These are phyloP conservation scores for Phortica variegata DNA, from an alignment of 1,140 invertebrate species.

Conservation along the genomic window DNA sequence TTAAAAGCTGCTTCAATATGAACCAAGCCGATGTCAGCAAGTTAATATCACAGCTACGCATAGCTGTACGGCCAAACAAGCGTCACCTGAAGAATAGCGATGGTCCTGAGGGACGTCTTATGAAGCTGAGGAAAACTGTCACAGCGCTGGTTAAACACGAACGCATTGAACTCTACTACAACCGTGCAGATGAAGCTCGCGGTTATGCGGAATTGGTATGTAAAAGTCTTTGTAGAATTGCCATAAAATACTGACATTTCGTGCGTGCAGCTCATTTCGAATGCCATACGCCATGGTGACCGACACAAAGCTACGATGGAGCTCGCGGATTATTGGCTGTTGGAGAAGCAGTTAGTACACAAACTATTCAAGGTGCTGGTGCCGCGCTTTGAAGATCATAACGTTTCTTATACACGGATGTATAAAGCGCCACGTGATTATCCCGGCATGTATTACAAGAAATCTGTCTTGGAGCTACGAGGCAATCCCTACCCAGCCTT, in stretches of 20 bases:
- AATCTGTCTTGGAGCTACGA: slow-evolving; percentile 76
- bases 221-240: slow-evolving; percentile 5
- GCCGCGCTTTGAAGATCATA: slow-evolving; percentile 75
- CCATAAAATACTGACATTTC: no score
- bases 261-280: slow-evolving; percentile 82
- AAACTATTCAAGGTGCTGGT: slow-evolving; percentile 92
- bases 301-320: slow-evolving; percentile 84
- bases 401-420: slow-evolving; percentile 71
- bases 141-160: slow-evolving; percentile 86
- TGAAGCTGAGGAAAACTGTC: slow-evolving; percentile 77
- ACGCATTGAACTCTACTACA: slow-evolving; percentile 78
- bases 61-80: slow-evolving; percentile 63
- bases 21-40: slow-evolving; percentile 76
- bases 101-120: slow-evolving; percentile 75
- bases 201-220: slow-evolving; percentile 84
- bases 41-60: slow-evolving; percentile 71
- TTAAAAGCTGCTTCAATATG: slow-evolving; percentile 58
- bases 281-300: slow-evolving; percentile 85
- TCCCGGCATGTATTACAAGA: slow-evolving; percentile 60
- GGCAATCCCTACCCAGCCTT: slow-evolving; percentile 71
- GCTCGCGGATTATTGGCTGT: slow-evolving; percentile 82
- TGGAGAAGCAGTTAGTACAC: slow-evolving; percentile 86
- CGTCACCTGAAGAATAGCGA: slow-evolving; percentile 66
- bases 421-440: slow-evolving; percentile 68
- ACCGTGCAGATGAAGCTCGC: slow-evolving; percentile 77